Evolutionary conservation across 2,888 invertebrate genomes (phyloP).

Genomic region (Byasa hedistus): DNA sequence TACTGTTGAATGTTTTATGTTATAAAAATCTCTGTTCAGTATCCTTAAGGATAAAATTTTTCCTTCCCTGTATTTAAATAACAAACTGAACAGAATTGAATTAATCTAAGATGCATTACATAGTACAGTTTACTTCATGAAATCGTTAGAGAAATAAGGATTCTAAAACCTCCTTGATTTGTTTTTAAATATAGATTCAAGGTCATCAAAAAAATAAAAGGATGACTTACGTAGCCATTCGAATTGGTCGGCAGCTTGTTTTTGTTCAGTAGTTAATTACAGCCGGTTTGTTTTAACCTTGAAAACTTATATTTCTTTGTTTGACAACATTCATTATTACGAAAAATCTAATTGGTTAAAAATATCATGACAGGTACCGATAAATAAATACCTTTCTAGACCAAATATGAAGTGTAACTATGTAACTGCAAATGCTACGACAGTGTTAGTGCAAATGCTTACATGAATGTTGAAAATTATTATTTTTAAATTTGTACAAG

Average conservation of each 20-base stretch:
- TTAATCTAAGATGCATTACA: neutral
- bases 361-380: constrained; percentile 18
- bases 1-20: too few relatives aligned
- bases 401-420: neutral
- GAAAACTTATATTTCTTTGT: constrained; percentile 48
- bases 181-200: neutral
- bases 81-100: neutral
- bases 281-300: constrained; percentile 43
- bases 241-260: neutral
- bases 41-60: neutral
- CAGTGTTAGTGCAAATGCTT: neutral
- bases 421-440: neutral
- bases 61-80: neutral
- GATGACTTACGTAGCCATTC: neutral
- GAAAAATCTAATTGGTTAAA: constrained; percentile 8
- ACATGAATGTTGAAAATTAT: neutral
- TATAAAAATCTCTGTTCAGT: neutral
- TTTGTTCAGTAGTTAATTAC: neutral
- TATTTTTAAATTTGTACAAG: neutral
- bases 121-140: neutral
- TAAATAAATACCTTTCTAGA: constrained; percentile 4
- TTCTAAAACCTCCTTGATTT: neutral
- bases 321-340: constrained; percentile 45
- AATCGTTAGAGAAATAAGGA: neutral
- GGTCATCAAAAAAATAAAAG: neutral